These are phyloP conservation scores for Simalia tracyae DNA, from an alignment of 2,797 vertebrate genomes.

Conservation along the genomic window DNA sequence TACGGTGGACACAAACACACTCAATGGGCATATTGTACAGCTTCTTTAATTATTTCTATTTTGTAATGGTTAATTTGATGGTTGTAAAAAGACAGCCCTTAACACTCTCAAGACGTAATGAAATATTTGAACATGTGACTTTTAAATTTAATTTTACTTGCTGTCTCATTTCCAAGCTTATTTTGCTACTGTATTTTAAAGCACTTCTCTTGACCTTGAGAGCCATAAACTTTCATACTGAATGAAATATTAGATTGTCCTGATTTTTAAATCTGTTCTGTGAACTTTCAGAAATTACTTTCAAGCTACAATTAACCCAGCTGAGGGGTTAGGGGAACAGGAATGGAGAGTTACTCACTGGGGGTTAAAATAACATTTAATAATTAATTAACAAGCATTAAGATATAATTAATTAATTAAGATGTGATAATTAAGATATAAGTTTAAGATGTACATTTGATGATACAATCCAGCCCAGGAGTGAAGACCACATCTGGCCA, in stretches of 20 bases:
- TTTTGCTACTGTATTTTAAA: neutral
- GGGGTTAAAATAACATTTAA: neutral
- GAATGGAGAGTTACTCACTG: neutral
- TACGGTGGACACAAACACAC: neutral
- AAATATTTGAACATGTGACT: neutral
- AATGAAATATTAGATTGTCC: slow-evolving; percentile 3
- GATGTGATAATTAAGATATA: neutral
- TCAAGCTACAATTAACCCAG: neutral
- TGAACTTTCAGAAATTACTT: neutral
- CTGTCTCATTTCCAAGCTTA: neutral
- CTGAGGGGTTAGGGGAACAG: neutral
- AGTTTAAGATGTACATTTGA: neutral
- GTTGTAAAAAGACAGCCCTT: neutral
- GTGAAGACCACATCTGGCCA: neutral
- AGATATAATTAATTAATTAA: neutral
- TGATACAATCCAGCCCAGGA: neutral
- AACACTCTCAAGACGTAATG: neutral
- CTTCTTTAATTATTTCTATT: neutral
- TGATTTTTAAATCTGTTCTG: neutral
- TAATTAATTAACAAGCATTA: neutral
- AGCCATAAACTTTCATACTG: neutral
- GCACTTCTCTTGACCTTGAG: neutral
- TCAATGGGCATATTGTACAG: neutral
- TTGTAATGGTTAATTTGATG: neutral
- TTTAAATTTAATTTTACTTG: neutral